Evolutionary conservation across 1,140 invertebrate species (phyloP), one percentile per base, ranked within the genome.

Genomic region (Stenopsyche tienmushanensis): DNA sequence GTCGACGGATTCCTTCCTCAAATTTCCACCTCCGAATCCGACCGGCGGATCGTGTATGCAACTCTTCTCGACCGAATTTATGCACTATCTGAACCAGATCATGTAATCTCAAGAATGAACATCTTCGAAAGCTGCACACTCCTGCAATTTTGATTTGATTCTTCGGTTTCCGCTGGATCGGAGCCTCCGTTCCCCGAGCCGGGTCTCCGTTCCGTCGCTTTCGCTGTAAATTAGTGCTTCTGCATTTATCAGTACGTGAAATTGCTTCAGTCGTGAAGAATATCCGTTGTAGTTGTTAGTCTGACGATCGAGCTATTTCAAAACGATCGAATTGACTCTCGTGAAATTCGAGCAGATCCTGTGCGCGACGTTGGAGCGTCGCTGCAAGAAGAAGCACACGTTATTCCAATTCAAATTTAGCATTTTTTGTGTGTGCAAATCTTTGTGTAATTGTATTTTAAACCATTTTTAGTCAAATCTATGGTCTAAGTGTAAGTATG

Each of bases 61-160:
- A 72, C 77, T 85, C 53, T 83, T 85, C 72, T 84, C 83, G 47
- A 84, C 83, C 72, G 80, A 83, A 70, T 82, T 83, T 74, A 80
- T 82, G 63, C 78, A 82, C 72, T 84, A 84, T 75, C 74, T 84
- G 62, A 84, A 83, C 73, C 82, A 83, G 74, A 83, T 83, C 74
- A 82, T 83, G 66, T 83, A 80, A 77, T 42, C 60, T 8, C 9
- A n/a, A n/a, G n/a, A n/a, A n/a, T n/a, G n/a, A n/a, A n/a, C n/a
- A n/a, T n/a, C n/a, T n/a, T n/a, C n/a, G n/a, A n/a, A n/a, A n/a
- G n/a, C n/a, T n/a, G n/a, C n/a, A n/a, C n/a, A n/a, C n/a, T n/a
- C n/a, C n/a, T n/a, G n/a, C n/a, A n/a, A n/a, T n/a, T n/a, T n/a
- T n/a, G n/a, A n/a, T 39, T 39, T 39, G 7, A 39, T 7, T 39